Conservation (phyloP, 2,888 invertebrate genomes). For the Heliconius aoede region DNA sequence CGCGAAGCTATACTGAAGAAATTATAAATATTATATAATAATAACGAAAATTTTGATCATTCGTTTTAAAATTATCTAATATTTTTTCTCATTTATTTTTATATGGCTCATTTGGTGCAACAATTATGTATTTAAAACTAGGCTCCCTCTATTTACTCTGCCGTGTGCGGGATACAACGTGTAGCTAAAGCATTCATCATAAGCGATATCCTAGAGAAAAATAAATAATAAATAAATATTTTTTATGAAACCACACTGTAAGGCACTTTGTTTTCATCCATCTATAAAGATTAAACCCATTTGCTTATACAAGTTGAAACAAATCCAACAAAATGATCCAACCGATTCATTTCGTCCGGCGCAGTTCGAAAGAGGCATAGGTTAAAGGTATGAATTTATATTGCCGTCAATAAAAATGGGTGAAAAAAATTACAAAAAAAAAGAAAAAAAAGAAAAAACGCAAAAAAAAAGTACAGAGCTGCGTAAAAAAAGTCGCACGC, state of each 20-base stretch:
- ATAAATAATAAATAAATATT: no score
- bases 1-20: no score
- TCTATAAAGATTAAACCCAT: background rate
- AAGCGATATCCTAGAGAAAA: no score
- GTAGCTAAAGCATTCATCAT: no score
- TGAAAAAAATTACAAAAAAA: constrained; percentile 40
- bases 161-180: no score
- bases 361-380: constrained; percentile 35
- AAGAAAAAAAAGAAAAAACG: constrained; percentile 45
- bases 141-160: no score
- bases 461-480: constrained; percentile 55
- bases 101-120: no score
- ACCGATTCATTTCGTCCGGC: constrained; percentile 33
- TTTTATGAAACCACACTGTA: background rate
- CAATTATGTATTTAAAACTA: no score
- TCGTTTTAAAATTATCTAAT: no score
- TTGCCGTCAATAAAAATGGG: constrained; percentile 46
- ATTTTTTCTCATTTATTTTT: no score
- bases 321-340: constrained; percentile 25
- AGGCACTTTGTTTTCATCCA: background rate
- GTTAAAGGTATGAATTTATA: constrained; percentile 44
- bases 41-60: no score
- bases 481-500: constrained; percentile 62
- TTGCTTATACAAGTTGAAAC: constrained; percentile 15
- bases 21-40: no score